Base-by-base conservation (phyloP, 2,888 invertebrate genomes). In the Tanytarsus gracilentus region DNA sequence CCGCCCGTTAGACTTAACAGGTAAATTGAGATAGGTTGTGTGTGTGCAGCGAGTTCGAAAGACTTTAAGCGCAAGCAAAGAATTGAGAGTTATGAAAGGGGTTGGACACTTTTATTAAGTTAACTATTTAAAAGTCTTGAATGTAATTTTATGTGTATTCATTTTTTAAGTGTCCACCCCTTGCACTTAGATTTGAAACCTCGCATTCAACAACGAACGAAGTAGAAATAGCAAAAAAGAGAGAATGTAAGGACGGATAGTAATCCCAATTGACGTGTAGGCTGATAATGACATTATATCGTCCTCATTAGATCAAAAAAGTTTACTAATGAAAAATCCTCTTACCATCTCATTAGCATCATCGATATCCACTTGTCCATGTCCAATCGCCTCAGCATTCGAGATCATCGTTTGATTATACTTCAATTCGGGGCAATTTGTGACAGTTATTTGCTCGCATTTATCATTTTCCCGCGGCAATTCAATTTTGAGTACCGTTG, bases 261-360 rank as follows among this genome's bases (percentile, higher is more conserved):
- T 51, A 51, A 51, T 51, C 27, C 51, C 51, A 26, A 26, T 16
- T 51, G 27, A 51, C 51, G 51, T 51, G 51, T 51, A 51, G 51
- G 51, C 14, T 5, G 50, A 36, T 36, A 36, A 36, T 36, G 36
- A 36, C 36, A 36, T 36, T 36, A 36, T 36, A 36, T 9, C 16
- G 16, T 27, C 26, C 26, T 51, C 26, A 23, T 49, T 51, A 51
- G 51, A 36, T 36, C 36, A 36, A 14, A 14, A n/a, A 36, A n/a
- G n/a, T n/a, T n/a, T 36, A 29, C 29, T 36, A n/a, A 36, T 14
- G 29, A 29, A 14, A 39, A 53, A 5, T 30, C 18, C 1, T 27
- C 55, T 55, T 40, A 55, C 55, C 55, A 55, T 27, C 26, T 55
- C 55, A 55, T 55, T 55, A 25, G 55, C 55, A 55, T 40, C 55